These are phyloP conservation scores for Aspidiotus rigidus DNA, from an alignment of 2,888 invertebrate genomes.

Conservation along the genomic window DNA sequence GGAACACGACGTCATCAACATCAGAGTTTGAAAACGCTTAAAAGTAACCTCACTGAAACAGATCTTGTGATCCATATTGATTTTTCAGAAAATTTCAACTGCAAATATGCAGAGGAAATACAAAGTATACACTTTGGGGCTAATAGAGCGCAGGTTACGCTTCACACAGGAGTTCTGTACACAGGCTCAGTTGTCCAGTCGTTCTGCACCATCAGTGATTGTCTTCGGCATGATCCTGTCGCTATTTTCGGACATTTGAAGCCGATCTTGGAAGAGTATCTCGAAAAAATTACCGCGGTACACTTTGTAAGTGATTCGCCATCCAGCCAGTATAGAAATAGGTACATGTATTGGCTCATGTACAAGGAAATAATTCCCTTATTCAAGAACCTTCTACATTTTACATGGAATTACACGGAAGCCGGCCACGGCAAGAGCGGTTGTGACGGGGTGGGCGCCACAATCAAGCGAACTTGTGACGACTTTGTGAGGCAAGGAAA, in stretches of 20 bases:
- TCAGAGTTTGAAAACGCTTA: background rate
- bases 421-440: background rate
- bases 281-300: background rate
- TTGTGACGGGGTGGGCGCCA: background rate
- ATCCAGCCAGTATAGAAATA: background rate
- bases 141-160: background rate
- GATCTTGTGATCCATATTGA: background rate
- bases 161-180: background rate
- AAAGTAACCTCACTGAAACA: background rate
- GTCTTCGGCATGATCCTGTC: background rate
- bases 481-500: background rate
- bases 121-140: background rate
- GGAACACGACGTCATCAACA: background rate
- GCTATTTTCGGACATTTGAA: background rate
- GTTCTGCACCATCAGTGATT: background rate
- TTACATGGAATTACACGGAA: background rate
- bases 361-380: background rate
- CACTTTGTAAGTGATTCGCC: background rate
- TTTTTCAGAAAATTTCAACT: background rate
- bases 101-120: background rate
- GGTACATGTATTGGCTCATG: conserved; percentile 1
- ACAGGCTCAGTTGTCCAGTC: background rate
- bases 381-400: background rate
- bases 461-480: background rate
- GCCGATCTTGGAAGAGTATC: background rate